Conservation (phyloP, 1,140 invertebrate genomes). For the Papilio dardanus region DNA sequence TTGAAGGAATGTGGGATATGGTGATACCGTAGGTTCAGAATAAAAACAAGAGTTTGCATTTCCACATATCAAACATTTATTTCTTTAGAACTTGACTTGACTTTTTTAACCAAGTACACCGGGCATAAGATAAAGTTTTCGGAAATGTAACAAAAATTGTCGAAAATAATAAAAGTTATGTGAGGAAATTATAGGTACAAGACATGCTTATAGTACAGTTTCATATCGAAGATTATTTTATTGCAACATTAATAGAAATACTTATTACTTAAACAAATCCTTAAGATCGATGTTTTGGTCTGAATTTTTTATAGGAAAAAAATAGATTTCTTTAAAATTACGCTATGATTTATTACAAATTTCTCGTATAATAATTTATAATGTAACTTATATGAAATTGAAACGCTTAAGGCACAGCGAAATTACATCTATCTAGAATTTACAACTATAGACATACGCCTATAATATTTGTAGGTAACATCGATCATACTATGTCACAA, state of each 20-base stretch:
- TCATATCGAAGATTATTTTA: conserved; percentile 3
- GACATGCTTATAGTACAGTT: conserved; percentile 8
- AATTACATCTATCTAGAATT: conserved; percentile 76
- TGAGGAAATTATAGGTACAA: conserved; percentile 1
- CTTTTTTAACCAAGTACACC: conserved; percentile 32
- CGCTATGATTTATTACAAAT: conserved; percentile 66
- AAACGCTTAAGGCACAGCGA: conserved; percentile 81
- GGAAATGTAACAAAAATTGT: not conserved
- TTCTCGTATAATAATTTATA: conserved; percentile 61
- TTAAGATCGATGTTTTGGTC: conserved; percentile 56
- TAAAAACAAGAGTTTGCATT: conserved; percentile 5
- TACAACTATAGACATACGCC: conserved; percentile 68
- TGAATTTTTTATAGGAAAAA: conserved; percentile 55
- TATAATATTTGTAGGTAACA: conserved; percentile 61
- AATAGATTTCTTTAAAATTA: conserved; percentile 74
- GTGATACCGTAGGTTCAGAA: not conserved
- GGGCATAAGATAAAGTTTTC: conserved; percentile 4
- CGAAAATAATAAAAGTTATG: not conserved
- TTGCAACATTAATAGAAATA: conserved; percentile 5
- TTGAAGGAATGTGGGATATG: not conserved
- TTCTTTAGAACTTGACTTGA: conserved; percentile 31
- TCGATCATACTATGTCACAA: conserved; percentile 68
- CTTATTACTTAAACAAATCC: conserved; percentile 16
- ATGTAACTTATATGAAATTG: conserved; percentile 77
- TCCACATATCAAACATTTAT: conserved; percentile 36